phyloP scores from a whole-genome alignment of 2,888 invertebrate genomes.

The Acleris holmiana region DNA sequence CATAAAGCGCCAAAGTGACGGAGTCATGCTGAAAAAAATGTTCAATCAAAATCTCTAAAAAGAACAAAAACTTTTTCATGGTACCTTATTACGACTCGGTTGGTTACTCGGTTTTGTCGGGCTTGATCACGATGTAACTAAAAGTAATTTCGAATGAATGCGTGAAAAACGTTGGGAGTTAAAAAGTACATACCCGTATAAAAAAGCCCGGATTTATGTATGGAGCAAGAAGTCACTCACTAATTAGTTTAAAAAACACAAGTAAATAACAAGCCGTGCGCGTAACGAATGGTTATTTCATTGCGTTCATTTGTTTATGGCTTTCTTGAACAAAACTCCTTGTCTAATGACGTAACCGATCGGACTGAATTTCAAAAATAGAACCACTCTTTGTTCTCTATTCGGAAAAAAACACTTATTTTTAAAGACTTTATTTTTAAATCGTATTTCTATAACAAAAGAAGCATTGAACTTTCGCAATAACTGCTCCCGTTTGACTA shows the following conservation, averaged over 20 bases:
- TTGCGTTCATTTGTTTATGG: slow-evolving; percentile 62
- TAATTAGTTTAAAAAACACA: slow-evolving; percentile 37
- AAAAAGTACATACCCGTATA: not conserved
- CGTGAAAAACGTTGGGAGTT: slow-evolving; percentile 3
- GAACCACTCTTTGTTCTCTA: slow-evolving; percentile 70
- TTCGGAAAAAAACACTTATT: slow-evolving; percentile 52
- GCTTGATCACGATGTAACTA: slow-evolving; percentile 7
- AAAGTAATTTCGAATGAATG: slow-evolving; percentile 27
- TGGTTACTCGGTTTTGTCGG: slow-evolving; percentile 27
- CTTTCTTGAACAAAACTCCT: slow-evolving; percentile 62
- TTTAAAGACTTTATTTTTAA: slow-evolving; percentile 42
- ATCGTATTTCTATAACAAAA: slow-evolving; percentile 45
- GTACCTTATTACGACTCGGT: slow-evolving; percentile 19
- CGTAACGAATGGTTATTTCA: slow-evolving; percentile 57
- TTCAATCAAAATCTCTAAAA: slow-evolving; percentile 22
- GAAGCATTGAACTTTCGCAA: slow-evolving; percentile 46
- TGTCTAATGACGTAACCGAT: slow-evolving; percentile 70
- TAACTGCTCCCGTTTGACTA: slow-evolving; percentile 33
- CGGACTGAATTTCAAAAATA: slow-evolving; percentile 67
- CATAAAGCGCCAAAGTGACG: slow-evolving; percentile 45
- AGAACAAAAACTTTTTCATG: slow-evolving; percentile 31
- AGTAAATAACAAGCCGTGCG: slow-evolving; percentile 49
- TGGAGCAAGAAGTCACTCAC: slow-evolving; percentile 5
- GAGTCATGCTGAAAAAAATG: slow-evolving; percentile 20
- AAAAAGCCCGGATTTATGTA: slow-evolving; percentile 13